A percentile compares a stretch with the other conserved stretches of the same genome.
Evolutionary conservation across 2,797 vertebrate genomes (phyloP).

Genomic region (Caiman crocodilus): DNA sequence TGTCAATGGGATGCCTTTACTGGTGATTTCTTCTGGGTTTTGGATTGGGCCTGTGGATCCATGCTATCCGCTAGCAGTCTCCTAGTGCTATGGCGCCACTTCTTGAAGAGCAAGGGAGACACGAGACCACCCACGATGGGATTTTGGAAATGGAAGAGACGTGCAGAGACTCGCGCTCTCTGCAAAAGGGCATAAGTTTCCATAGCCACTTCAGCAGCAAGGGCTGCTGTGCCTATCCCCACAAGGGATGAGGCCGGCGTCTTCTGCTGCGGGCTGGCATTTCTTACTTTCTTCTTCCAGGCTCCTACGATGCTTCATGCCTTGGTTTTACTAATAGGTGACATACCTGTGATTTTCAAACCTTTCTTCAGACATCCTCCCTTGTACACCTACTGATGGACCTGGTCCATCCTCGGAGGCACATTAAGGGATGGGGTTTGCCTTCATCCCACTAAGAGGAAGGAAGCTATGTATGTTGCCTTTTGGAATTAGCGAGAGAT

Average conservation of each 20-base stretch:
- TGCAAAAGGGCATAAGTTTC: neutral
- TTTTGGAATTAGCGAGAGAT: neutral
- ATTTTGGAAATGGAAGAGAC: neutral
- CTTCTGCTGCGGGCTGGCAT: no score
- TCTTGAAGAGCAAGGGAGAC: neutral
- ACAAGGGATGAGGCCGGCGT: neutral
- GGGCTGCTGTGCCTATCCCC: no score
- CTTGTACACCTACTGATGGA: neutral
- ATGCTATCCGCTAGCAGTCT: neutral
- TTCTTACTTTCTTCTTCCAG: neutral
- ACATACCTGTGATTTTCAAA: neutral
- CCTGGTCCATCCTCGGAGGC: neutral
- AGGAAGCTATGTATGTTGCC: neutral
- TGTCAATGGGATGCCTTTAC: no score
- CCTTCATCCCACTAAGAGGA: neutral
- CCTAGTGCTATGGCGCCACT: neutral
- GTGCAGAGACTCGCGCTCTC: neutral
- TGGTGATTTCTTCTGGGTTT: fast-evolving
- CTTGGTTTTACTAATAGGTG: neutral
- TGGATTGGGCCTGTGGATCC: neutral
- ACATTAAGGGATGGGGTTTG: neutral
- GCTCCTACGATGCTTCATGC: neutral
- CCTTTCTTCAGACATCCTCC: neutral
- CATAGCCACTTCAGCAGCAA: neutral
- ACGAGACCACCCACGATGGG: neutral